phyloP scores from a whole-genome alignment of 2,888 invertebrate species.

The Chloromyia formosa region DNA sequence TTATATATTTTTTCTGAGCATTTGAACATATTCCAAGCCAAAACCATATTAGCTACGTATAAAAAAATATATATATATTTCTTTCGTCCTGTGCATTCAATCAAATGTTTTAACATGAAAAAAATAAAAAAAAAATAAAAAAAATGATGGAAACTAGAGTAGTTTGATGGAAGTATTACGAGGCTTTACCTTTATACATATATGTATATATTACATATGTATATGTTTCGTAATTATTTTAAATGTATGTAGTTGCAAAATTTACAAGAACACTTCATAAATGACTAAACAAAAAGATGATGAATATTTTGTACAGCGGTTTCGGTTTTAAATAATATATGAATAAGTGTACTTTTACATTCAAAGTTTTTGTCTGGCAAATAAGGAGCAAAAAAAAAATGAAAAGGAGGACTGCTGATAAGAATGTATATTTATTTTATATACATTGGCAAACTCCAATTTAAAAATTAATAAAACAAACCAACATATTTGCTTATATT shows the following conservation, averaged over 20 bases:
- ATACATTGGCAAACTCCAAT: constrained; percentile 5
- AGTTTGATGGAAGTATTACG: constrained; percentile 35
- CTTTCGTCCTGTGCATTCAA: constrained; percentile 40
- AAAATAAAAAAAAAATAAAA: no score
- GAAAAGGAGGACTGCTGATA: no score
- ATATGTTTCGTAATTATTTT: constrained; percentile 33
- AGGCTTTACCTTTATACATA: constrained; percentile 12
- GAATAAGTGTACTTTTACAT: constrained; percentile 26
- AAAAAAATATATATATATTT: neutral
- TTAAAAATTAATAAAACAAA: no score
- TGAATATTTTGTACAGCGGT: constrained; percentile 30
- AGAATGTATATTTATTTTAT: constrained; percentile 5
- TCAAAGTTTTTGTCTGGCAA: constrained; percentile 11
- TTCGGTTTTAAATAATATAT: constrained; percentile 26
- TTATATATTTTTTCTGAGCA: constrained; percentile 43
- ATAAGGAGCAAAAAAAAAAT: neutral
- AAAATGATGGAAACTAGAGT: constrained; percentile 19
- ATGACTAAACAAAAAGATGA: neutral
- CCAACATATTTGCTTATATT: constrained; percentile 18
- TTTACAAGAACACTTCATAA: constrained; percentile 24
- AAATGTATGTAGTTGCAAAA: constrained; percentile 26
- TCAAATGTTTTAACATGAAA: constrained; percentile 12
- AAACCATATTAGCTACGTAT: neutral
- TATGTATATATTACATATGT: no score
- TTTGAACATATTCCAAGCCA: constrained; percentile 45